Evolutionary conservation across 92 coral and sea anemone species (phyloP).

Genomic region (Palythoa caribaeorum): DNA sequence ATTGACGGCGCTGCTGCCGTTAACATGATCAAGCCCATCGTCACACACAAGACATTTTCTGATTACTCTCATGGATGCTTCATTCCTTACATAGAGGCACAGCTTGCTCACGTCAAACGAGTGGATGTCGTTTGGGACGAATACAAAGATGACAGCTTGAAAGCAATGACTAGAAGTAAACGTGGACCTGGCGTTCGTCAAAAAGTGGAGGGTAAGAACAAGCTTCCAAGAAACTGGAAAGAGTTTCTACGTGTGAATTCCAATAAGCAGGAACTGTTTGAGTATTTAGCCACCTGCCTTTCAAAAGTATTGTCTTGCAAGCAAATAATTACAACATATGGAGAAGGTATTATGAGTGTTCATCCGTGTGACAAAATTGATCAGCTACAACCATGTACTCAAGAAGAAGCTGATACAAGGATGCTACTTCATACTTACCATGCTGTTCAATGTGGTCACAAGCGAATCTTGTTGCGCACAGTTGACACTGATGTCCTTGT

Average conservation of each 20-base stretch:
- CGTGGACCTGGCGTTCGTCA: constrained; percentile 20
- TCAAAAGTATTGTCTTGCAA: constrained; percentile 3
- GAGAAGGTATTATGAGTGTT: constrained; percentile 4
- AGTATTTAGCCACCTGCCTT: constrained; percentile 1
- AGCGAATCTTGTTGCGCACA: constrained; percentile 3
- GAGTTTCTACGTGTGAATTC: constrained; percentile 1
- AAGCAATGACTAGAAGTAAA: constrained; percentile 16
- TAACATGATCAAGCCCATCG: constrained; percentile 25
- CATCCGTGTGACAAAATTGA: constrained; percentile 1
- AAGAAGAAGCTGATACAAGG: neutral
- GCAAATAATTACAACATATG: constrained; percentile 2
- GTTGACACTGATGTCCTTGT: constrained; percentile 12
- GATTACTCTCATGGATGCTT: constrained; percentile 12
- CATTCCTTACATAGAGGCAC: constrained; percentile 19
- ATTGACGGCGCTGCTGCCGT: constrained; percentile 18
- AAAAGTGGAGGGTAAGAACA: constrained; percentile 17
- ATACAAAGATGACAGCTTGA: constrained; percentile 16
- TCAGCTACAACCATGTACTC: constrained; percentile 6
- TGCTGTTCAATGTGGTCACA: constrained; percentile 6
- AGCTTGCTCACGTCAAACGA: constrained; percentile 5
- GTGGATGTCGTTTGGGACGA: constrained; percentile 17
- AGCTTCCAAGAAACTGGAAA: constrained; percentile 18
- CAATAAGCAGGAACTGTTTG: constrained; percentile 1
- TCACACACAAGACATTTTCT: constrained; percentile 22
- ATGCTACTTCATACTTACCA: neutral